These are phyloP conservation scores for Phoxinus phoxinus DNA, from an alignment of 2,113 vertebrate species.

Conservation along the genomic window DNA sequence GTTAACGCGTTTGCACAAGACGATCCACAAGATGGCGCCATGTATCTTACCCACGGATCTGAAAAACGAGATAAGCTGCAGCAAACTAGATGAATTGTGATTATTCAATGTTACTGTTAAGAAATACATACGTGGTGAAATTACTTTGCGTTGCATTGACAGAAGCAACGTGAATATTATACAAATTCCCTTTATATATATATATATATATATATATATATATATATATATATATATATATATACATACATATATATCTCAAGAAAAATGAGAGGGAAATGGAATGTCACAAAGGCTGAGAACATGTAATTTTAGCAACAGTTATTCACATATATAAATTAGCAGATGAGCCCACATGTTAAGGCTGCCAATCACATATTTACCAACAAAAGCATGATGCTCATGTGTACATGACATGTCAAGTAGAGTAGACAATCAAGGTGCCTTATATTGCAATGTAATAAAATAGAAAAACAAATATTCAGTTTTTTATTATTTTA, in stretches of 20 bases:
- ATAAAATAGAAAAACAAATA: background rate
- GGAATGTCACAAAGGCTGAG: background rate
- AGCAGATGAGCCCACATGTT: background rate
- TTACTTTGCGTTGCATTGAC: background rate
- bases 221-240: too few relatives aligned
- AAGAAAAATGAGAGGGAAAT: background rate
- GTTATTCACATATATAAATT: background rate
- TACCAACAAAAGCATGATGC: background rate
- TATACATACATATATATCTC: too few relatives aligned
- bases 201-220: too few relatives aligned
- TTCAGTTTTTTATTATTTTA: background rate
- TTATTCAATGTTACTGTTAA: background rate
- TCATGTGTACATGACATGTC: background rate
- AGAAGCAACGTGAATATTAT: background rate
- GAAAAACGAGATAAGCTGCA: background rate
- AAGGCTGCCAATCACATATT: background rate
- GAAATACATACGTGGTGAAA: background rate
- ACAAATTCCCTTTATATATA: too few relatives aligned
- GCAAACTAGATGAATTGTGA: conserved; percentile 7
- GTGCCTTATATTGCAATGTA: background rate
- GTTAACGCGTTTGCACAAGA: background rate
- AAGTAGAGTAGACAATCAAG: background rate
- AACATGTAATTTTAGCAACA: background rate
- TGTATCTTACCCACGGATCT: background rate
- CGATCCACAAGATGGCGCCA: conserved; percentile 14